These are phyloP conservation scores for Cabera pusaria DNA, from an alignment of 2,888 invertebrate genomes.

Conservation along the genomic window DNA sequence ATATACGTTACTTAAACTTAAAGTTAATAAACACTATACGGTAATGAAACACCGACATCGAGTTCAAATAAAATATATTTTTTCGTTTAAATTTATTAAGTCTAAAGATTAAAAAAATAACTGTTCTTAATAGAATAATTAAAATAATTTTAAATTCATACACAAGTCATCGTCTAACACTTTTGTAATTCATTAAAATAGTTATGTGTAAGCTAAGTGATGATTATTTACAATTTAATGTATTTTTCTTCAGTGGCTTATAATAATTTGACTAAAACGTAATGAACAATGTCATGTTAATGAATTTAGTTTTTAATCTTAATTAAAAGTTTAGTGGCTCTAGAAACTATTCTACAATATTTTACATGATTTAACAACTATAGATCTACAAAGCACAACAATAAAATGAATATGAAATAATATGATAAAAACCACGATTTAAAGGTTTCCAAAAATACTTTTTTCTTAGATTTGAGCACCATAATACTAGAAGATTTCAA, in stretches of 20 bases:
- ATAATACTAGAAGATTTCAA: no score
- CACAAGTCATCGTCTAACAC: conserved; percentile 42
- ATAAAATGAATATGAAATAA: conserved; percentile 2
- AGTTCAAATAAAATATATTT: conserved; percentile 61
- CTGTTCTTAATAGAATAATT: conserved; percentile 43
- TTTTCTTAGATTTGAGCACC: no score
- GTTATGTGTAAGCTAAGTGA: conserved; percentile 9
- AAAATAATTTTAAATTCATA: conserved; percentile 48
- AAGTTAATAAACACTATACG: no score
- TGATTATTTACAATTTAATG: conserved; percentile 29
- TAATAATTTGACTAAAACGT: conserved; percentile 56
- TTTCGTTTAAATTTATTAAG: conserved; percentile 63
- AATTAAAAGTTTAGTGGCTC: conserved; percentile 5
- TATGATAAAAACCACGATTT: not conserved
- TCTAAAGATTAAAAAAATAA: conserved; percentile 76
- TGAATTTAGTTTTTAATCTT: conserved; percentile 2
- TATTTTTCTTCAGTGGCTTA: conserved; percentile 52
- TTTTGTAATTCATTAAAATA: conserved; percentile 25
- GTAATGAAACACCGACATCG: conserved; percentile 10
- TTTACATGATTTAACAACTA: conserved; percentile 17
- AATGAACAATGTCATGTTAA: conserved; percentile 25
- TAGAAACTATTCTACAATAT: conserved; percentile 7
- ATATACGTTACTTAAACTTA: no score
- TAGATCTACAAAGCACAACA: conserved; percentile 5
- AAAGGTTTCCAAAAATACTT: no score